phyloP scores from a whole-genome alignment of 2,888 invertebrate species.

The Pheosia tremula region DNA sequence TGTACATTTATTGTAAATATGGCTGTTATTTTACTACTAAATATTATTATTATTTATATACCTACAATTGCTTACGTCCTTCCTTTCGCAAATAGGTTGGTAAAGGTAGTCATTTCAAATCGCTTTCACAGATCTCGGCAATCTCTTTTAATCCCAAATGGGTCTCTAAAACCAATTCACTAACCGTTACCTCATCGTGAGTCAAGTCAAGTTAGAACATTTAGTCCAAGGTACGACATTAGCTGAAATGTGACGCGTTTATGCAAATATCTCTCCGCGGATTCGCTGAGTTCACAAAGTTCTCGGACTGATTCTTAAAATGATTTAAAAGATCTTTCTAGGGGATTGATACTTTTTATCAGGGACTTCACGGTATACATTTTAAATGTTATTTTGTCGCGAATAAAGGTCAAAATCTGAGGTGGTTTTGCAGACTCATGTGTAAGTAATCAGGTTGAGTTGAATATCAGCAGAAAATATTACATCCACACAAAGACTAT shows the following conservation, averaged over 20 bases:
- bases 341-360: background rate
- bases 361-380: too few relatives aligned
- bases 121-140: background rate
- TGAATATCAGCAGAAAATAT: too few relatives aligned
- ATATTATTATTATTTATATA: too few relatives aligned
- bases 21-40: too few relatives aligned
- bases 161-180: constrained; percentile 16
- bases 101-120: background rate
- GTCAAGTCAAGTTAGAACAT: constrained; percentile 40
- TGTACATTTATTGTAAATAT: too few relatives aligned
- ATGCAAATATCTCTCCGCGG: constrained; percentile 38
- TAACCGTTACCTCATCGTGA: constrained; percentile 36
- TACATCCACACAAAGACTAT: too few relatives aligned
- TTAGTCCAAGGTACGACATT: constrained; percentile 36
- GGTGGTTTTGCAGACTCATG: too few relatives aligned
- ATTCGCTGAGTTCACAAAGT: constrained; percentile 28
- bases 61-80: too few relatives aligned
- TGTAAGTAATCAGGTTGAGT: too few relatives aligned
- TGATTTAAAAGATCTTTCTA: background rate
- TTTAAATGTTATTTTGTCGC: too few relatives aligned
- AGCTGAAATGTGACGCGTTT: constrained; percentile 28
- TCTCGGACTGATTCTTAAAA: background rate
- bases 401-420: too few relatives aligned
- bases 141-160: background rate
- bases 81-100: too few relatives aligned